Evolutionary conservation across 2,888 invertebrate species (phyloP), one percentile per base, ranked within the genome.

Genomic region (Lymantria monacha): DNA sequence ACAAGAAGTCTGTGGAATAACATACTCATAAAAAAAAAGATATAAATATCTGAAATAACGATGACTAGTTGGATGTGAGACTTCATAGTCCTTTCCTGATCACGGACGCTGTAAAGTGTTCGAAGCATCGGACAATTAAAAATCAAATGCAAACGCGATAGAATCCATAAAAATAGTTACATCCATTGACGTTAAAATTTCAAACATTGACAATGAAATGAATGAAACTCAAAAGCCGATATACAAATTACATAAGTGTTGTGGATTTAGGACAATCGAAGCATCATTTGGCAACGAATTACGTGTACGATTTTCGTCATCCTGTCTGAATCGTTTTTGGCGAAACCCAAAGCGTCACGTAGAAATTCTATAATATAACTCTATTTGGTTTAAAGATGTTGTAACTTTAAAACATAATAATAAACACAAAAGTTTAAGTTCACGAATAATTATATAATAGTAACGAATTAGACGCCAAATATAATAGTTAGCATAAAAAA

Each of bases 251-350:
- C n/a, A 38, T 38, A 38, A 53, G 40, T 53, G 43, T 52, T 15
- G 42, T 49, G 33, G 59, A 69, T 66, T 66, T 60, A 55, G 66
- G 66, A 53, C 62, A 48, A 57, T 51, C 53, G 52, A 30, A 41
- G 51, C 57, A 60, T 59, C 53, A 50, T 69, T 69, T 69, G 62
- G 69, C 57, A 68, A 68, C 41, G 13, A 52, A 49, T 69, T 68
- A 62, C 68, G 66, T 59, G 55, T 58, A 46, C 42, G 30, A 44
- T 57, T 66, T 63, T 64, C 61, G 51, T 55, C 61, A 68, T 55
- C 55, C 55, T 43, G 52, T 46, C 22, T 22, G 43, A 38, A 42
- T 49, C 43, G 52, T 53, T 50, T 51, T 59, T 47, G 44, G 46
- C 49, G 51, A 48, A 59, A 51, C 45, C 51, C 46, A 40, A 31